phyloP scores from a whole-genome alignment of 2,113 vertebrate species.

The Suricata suricatta region DNA sequence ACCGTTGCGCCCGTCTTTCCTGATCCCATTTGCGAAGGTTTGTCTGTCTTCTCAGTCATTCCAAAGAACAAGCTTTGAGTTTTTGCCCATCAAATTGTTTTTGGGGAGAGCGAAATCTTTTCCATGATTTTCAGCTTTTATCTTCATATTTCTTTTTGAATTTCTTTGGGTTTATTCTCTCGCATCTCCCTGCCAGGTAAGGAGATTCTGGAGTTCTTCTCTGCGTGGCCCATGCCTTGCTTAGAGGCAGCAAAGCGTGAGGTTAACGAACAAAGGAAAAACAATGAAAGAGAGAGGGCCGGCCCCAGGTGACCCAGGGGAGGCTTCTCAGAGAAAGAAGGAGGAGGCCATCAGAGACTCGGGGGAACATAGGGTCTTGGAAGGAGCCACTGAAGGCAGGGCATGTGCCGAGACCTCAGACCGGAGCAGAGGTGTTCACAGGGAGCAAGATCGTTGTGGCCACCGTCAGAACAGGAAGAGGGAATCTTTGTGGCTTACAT shows the following conservation, averaged over 20 bases:
- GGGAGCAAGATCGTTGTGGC: background rate
- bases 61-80: background rate
- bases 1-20: background rate
- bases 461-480: background rate
- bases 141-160: background rate
- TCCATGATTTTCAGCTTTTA: background rate
- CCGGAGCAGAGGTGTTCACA: background rate
- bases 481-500: background rate
- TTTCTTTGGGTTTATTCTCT: slow-evolving; percentile 20
- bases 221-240: background rate
- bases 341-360: background rate
- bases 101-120: background rate
- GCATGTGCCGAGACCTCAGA: background rate
- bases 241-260: background rate
- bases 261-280: background rate
- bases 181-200: background rate
- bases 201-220: background rate
- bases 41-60: background rate
- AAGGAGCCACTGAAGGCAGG: background rate
- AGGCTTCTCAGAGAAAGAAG: background rate
- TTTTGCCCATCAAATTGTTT: slow-evolving; percentile 23
- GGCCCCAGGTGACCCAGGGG: no score
- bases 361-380: fast-evolving
- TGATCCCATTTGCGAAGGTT: background rate
- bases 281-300: background rate